phyloP scores from a whole-genome alignment of 2,797 vertebrate species.

The Hipposideros larvatus region DNA sequence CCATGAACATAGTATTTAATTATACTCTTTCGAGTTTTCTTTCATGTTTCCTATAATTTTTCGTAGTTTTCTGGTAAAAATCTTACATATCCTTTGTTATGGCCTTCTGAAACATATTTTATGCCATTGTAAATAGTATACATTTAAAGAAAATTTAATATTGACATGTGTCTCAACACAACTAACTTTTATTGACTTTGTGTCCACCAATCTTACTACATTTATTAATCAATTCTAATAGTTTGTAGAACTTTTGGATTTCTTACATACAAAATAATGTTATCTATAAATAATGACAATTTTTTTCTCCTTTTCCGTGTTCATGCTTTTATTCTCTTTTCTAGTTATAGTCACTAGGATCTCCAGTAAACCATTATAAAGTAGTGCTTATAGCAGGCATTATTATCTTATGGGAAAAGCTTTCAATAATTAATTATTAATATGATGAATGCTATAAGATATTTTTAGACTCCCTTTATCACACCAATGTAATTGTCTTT shows the following conservation, averaged over 20 bases:
- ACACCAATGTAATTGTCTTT: background rate
- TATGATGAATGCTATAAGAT: background rate
- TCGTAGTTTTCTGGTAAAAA: slow-evolving; percentile 3
- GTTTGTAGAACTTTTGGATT: background rate
- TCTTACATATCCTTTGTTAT: background rate
- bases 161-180: background rate
- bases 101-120: background rate
- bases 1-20: background rate
- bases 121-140: background rate
- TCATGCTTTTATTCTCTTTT: background rate
- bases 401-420: background rate
- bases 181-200: background rate
- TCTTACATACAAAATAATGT: background rate
- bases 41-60: background rate
- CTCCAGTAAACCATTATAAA: slow-evolving; percentile 7
- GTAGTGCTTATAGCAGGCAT: background rate
- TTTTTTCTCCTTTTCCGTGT: background rate
- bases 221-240: background rate
- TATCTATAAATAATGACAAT: background rate
- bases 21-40: slow-evolving; percentile 1
- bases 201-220: background rate
- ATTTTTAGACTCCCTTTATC: background rate
- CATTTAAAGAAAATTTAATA: background rate
- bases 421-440: slow-evolving; percentile 17
- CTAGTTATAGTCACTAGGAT: background rate